Evolutionary conservation across 1,140 invertebrate species (phyloP).

Genomic region (Hyphantria cunea): DNA sequence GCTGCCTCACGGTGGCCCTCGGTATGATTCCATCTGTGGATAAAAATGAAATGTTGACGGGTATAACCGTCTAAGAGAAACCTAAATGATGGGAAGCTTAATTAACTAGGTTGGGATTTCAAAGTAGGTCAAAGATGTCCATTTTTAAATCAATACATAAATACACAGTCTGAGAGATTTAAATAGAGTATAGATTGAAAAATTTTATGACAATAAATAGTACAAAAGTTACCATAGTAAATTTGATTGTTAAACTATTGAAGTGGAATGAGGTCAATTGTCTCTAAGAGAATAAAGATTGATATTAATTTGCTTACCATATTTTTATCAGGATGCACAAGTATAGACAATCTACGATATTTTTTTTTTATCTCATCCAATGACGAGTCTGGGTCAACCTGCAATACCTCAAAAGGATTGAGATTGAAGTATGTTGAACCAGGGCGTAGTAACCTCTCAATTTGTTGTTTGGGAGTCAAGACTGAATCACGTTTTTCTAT

Average conservation of each 20-base stretch:
- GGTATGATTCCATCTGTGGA: constrained; percentile 72
- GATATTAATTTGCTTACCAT: constrained; percentile 57
- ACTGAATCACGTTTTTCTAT: constrained; percentile 96
- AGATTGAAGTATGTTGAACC: constrained; percentile 98
- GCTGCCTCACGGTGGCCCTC: constrained; percentile 45
- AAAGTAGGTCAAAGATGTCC: background rate
- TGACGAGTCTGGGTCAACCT: constrained; percentile 94
- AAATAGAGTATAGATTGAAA: too few species aligned
- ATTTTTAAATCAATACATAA: background rate
- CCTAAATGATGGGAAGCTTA: constrained; percentile 12
- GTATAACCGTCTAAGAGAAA: constrained; percentile 68
- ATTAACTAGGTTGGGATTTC: background rate
- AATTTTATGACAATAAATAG: too few species aligned
- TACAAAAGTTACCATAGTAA: too few species aligned
- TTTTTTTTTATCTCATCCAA: constrained; percentile 98
- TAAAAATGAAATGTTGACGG: constrained; percentile 80
- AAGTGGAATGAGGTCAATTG: background rate
- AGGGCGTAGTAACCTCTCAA: constrained; percentile 94
- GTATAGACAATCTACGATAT: constrained; percentile 96
- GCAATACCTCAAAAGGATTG: constrained; percentile 97
- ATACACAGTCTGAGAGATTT: background rate
- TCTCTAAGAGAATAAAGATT: background rate
- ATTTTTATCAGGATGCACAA: constrained; percentile 99
- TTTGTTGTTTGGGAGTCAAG: constrained; percentile 96
- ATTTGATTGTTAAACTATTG: too few species aligned